Base-by-base conservation (phyloP, 2,113 vertebrate genomes). In the Tinamus guttatus region DNA sequence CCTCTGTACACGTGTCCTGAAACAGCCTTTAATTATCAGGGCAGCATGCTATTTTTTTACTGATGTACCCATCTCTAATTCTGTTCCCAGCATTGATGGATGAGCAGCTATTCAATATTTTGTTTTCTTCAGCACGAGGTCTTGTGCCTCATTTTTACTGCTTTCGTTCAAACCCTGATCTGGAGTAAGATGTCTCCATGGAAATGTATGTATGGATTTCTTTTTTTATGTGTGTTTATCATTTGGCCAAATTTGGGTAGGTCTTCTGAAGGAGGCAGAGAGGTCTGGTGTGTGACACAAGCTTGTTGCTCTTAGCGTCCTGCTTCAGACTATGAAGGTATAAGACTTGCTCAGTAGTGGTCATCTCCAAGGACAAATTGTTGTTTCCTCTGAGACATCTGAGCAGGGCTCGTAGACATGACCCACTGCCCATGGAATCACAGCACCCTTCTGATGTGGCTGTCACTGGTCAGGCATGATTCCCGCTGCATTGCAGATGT, bases 41-140 rank as follows among this genome's bases (percentile, higher is more conserved):
- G 80, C 19, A 47, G 59, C 30, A 34, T 59, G 43, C 40, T 67
- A 38, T 24, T 30, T 90, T 81, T 81, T 88, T 79, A 87, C 58
- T 0, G 0, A 43, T 75, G 28, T 45, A 59, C 11, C n/a, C 25
- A 32, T 87, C 38, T 70, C 77, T 87, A 34, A 25, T 30, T 63
- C 81, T 88, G 32, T 76, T 95, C 63, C 27, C 91, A 92, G 63
- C 41, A 22, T 74, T 87, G 87, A 95, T 93, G 93, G 93, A 91
- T 67, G 75, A 95, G 67, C 75, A 87, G 62, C 78, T 80, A 89
- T 89, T 94, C 74, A 85, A 17, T 78, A 87, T 73, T 85, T 94
- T 95, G 67, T 85, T 94, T 96, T 93, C 71, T 80, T 79, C 40
- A 70, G 40, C 38, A 76, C n/a, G 3, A 13, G 67, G 67, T 45